These are phyloP conservation scores for Ameiurus melas DNA, from an alignment of 2,113 vertebrate species.

Conservation along the genomic window DNA sequence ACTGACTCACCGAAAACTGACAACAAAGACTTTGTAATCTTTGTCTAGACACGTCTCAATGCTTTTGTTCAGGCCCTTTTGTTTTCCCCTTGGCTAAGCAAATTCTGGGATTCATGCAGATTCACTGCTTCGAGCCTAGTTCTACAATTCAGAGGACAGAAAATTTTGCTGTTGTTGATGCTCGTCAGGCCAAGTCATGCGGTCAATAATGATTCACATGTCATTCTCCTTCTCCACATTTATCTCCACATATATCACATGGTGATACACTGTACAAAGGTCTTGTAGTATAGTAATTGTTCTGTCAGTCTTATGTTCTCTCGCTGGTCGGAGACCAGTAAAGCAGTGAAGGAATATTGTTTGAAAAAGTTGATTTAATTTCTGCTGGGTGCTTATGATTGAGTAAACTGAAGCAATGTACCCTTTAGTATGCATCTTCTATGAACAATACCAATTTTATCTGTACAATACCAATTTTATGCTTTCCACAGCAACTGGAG, in stretches of 20 bases:
- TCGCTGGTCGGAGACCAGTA: neutral
- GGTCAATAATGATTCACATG: neutral
- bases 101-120: neutral
- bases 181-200: neutral
- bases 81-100: neutral
- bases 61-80: neutral
- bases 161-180: neutral
- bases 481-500: neutral
- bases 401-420: neutral
- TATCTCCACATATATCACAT: no score
- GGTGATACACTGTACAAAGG: neutral
- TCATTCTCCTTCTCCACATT: neutral
- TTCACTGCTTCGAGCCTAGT: neutral
- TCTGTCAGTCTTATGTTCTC: no score
- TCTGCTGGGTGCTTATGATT: neutral
- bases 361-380: neutral
- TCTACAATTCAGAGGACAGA: neutral
- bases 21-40: neutral
- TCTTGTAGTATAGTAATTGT: neutral
- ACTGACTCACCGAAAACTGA: neutral
- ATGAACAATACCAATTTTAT: neutral
- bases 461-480: no score
- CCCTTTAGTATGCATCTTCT: neutral
- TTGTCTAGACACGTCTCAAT: neutral
- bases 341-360: neutral